A percentile compares a stretch with the other conserved stretches of the same genome.
These are phyloP conservation scores for Caenorhabditis sp. DNA, from an alignment of 2,888 invertebrate genomes.

Conservation along the genomic window DNA sequence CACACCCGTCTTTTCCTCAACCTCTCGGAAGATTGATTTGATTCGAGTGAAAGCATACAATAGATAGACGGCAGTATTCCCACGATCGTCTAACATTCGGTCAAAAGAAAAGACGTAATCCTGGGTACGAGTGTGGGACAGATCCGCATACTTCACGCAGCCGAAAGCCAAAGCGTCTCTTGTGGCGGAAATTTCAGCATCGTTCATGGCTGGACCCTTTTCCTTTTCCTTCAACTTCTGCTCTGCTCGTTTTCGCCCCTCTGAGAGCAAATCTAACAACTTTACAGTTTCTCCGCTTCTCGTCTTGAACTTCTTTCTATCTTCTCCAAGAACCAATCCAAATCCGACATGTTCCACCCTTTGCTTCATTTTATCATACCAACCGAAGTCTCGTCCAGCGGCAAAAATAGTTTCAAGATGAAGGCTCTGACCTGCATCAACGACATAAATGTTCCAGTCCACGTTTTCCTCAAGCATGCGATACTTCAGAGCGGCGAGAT, in stretches of 20 bases:
- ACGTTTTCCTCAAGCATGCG: conserved; percentile 84
- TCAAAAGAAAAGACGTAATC: conserved; percentile 99
- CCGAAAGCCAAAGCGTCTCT: conserved; percentile 92
- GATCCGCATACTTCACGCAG: conserved; percentile 97
- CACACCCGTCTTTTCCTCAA: conserved; percentile 80
- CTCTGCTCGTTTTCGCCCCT: conserved; percentile 83
- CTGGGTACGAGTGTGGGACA: conserved; percentile 90
- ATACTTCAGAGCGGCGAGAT: conserved; percentile 88
- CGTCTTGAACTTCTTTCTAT: conserved; percentile 98
- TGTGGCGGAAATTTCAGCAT: conserved; percentile 70
- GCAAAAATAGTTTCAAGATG: conserved; percentile 83
- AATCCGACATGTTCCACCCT: conserved; percentile 93
- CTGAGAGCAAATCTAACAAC: conserved; percentile 90
- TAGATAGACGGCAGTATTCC: conserved; percentile 98
- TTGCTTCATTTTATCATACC: conserved; percentile 84
- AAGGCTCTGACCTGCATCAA: conserved; percentile 90
- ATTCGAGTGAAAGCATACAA: conserved; percentile 95
- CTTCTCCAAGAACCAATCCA: conserved; percentile 97
- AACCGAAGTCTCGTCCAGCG: conserved; percentile 87
- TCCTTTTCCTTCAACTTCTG: conserved; percentile 81
- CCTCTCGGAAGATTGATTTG: conserved; percentile 82
- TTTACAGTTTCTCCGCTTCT: conserved; percentile 95
- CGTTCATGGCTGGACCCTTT: conserved; percentile 78
- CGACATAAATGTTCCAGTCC: conserved; percentile 92
- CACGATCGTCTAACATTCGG: conserved; percentile 98